Percentiles rank a stretch among this genome's conserved stretches.
Conservation (phyloP, 2,888 invertebrate species). For the Pogonocherus hispidulus region DNA sequence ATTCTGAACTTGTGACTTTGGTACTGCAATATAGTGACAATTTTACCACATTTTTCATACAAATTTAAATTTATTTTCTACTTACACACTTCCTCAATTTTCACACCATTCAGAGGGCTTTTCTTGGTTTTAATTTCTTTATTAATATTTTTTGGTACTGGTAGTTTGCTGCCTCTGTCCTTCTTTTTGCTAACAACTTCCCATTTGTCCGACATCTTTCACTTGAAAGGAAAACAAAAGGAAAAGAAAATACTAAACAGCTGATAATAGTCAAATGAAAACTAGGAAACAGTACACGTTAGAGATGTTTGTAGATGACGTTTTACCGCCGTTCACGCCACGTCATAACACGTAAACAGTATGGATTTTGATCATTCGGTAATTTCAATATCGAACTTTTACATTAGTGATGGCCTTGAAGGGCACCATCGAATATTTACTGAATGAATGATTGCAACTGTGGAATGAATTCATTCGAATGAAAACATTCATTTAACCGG, state of each 20-base stretch:
- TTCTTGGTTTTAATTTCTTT: constrained; percentile 70
- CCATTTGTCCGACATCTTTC: constrained; percentile 75
- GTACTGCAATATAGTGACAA: constrained; percentile 70
- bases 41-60: background rate
- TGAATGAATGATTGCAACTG: too few relatives aligned
- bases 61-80: constrained; percentile 50
- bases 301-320: background rate
- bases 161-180: constrained; percentile 70
- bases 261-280: constrained; percentile 24
- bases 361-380: constrained; percentile 25
- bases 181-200: constrained; percentile 81
- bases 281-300: background rate
- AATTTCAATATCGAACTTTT: too few relatives aligned
- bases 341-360: constrained; percentile 28
- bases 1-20: constrained; percentile 78
- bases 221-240: constrained; percentile 25
- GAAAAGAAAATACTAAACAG: constrained; percentile 35
- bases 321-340: constrained; percentile 25
- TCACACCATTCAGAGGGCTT: constrained; percentile 69
- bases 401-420: background rate
- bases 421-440: too few relatives aligned
- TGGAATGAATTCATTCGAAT: too few relatives aligned
- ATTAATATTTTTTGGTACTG: constrained; percentile 60
- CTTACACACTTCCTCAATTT: constrained; percentile 84
- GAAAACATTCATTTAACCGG: too few relatives aligned